These are phyloP conservation scores for Hybognathus amarus DNA, from an alignment of 2,797 vertebrate genomes.

Conservation along the genomic window DNA sequence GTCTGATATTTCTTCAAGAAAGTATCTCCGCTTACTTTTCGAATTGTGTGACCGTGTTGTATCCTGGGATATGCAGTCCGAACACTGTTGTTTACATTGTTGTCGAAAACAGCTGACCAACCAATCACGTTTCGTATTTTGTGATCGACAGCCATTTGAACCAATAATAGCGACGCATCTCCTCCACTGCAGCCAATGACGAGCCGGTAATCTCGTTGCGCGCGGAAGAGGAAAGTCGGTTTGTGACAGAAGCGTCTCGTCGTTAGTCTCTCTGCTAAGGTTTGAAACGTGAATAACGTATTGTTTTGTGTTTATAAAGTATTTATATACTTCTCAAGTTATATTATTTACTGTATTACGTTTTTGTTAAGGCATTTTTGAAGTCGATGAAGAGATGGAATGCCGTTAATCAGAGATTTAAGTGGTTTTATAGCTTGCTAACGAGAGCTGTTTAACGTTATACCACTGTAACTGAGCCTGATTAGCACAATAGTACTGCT, in stretches of 20 bases:
- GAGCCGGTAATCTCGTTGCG: conserved; percentile 64
- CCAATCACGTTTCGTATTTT: conserved; percentile 64
- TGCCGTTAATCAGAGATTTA: neutral
- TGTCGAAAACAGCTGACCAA: conserved; percentile 17
- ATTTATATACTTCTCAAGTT: neutral
- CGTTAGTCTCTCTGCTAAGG: conserved; percentile 46
- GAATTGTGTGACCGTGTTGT: neutral
- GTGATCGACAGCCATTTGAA: conserved; percentile 60
- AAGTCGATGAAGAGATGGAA: neutral
- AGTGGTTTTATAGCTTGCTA: neutral
- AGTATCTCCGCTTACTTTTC: conserved; percentile 19
- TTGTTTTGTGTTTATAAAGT: neutral
- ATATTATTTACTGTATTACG: neutral
- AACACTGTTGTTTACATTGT: conserved; percentile 40
- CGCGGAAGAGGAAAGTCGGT: conserved; percentile 83
- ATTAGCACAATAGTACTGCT: neutral
- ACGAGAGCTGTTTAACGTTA: conserved; percentile 28
- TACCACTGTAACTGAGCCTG: neutral
- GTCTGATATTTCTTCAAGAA: neutral
- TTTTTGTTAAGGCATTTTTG: neutral
- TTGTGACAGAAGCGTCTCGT: conserved; percentile 5
- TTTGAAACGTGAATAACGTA: conserved; percentile 13
- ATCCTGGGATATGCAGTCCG: conserved; percentile 33
- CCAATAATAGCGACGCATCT: conserved; percentile 62
- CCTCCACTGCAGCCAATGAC: conserved; percentile 67